Evolutionary conservation across 2,113 vertebrate species (phyloP), one percentile per base, ranked within the genome.

Genomic region (Calyptommatus sinebrachiatus): DNA sequence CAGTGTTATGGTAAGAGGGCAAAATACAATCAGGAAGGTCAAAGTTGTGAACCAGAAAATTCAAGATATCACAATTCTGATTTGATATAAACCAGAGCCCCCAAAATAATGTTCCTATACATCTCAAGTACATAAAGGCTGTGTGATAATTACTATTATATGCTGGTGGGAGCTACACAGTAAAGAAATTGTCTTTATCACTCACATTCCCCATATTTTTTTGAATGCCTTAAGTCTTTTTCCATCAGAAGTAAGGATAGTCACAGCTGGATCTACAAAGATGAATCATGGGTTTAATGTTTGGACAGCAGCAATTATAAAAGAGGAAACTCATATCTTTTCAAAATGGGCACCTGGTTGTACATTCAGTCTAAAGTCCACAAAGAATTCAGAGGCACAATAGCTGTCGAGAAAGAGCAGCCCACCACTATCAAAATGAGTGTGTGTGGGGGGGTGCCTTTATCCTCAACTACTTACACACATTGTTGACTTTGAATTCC

Each of bases 351-450:
- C 84, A 57, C 12, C 80, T 0, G 1, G 79, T 86, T 53, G 2
- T 1, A 21, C 76, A 89, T 78, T 90, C 85, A 22, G 53, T 46
- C 88, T 75, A 83, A 72, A 83, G 80, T 92, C 92, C 94, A 92
- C 91, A 95, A 89, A 45, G 91, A 87, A 91, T 93, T 91, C 83
- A 50, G 85, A 76, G 84, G 87, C 62, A 66, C 82, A 63, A 87
- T 88, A 88, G 79, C 87, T 88, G 84, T 83, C 83, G 90, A 85
- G 71, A 83, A 80, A 72, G 65, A 75, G 48, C 50, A 76, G 68
- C 86, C 76, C 8, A 28, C 71, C 79, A 75, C 35, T 41, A 41
- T 41, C 35, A 41, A 41, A 41, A n/a, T n/a, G n/a, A n/a, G n/a
- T n/a, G n/a, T n/a, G n/a, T n/a, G n/a, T n/a, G n/a, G n/a, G n/a